A percentile compares a stretch with the other conserved stretches of the same genome.
phyloP scores from a whole-genome alignment of 2,113 vertebrate species.

The Siniperca chuatsi region DNA sequence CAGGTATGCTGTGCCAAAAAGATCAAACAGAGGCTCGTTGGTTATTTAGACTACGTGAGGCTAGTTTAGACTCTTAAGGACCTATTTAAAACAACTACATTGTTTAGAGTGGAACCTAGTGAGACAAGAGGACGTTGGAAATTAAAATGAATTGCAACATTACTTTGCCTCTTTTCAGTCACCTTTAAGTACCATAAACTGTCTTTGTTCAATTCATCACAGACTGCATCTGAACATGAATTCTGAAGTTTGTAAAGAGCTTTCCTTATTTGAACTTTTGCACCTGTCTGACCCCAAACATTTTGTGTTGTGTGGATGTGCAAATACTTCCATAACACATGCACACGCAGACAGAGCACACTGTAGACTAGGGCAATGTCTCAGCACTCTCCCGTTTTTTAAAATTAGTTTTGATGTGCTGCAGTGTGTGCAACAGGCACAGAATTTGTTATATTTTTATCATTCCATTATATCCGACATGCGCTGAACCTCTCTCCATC shows the following conservation, averaged over 20 bases:
- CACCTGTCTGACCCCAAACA: conserved; percentile 74
- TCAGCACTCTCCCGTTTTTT: not conserved
- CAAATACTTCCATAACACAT: conserved; percentile 29
- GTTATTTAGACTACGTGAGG: too few species aligned
- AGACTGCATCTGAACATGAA: conserved; percentile 13
- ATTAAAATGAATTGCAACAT: too few species aligned
- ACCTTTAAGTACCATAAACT: too few species aligned
- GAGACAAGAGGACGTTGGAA: not conserved
- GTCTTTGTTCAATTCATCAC: not conserved
- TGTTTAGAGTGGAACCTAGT: not conserved
- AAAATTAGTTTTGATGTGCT: not conserved
- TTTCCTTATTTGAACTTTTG: conserved; percentile 55
- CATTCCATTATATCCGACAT: not conserved
- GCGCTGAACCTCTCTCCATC: not conserved
- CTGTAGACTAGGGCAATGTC: not conserved
- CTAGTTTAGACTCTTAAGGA: not conserved
- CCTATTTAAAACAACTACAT: not conserved
- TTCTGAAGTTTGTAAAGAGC: conserved; percentile 14
- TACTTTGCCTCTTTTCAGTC: not conserved
- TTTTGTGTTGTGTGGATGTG: conserved; percentile 23
- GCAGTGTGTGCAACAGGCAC: not conserved
- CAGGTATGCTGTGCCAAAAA: not conserved
- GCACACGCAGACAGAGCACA: not conserved
- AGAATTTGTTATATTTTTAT: not conserved
- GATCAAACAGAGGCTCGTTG: not conserved